Evolutionary conservation across 2,888 invertebrate species (phyloP).

Genomic region (Norana najaformis): DNA sequence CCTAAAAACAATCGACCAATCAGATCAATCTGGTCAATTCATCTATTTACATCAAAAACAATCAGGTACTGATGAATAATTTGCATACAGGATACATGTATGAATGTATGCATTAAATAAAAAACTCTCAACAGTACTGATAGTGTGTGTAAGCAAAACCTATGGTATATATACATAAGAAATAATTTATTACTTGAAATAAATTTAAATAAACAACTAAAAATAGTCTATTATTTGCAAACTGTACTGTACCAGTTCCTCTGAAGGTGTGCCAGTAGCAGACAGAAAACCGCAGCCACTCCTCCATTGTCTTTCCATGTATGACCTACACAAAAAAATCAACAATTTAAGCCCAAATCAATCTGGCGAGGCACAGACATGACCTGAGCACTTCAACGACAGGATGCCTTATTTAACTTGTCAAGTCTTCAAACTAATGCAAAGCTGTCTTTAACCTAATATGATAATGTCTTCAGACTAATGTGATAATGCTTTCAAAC

Average conservation of each 20-base stretch:
- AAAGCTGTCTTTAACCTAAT: neutral
- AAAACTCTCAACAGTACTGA: no score
- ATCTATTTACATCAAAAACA: no score
- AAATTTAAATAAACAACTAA: neutral
- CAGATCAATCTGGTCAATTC: neutral
- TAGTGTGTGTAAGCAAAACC: no score
- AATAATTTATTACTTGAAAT: no score
- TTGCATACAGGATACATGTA: no score
- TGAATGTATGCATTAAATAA: no score
- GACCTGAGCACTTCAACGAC: neutral
- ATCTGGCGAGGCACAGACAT: no score
- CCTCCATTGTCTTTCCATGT: constrained; percentile 69
- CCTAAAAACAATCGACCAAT: constrained; percentile 50
- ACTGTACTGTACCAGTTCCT: constrained; percentile 49
- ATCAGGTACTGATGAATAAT: no score
- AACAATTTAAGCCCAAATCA: neutral
- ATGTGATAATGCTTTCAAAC: neutral
- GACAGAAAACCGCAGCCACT: constrained; percentile 71
- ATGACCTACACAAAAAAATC: constrained; percentile 8
- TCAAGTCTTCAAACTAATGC: no score
- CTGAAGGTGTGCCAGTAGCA: constrained; percentile 67
- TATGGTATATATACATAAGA: no score
- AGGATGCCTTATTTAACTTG: neutral
- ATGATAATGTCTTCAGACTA: neutral
- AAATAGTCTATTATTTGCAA: neutral